Evolutionary conservation across 2,888 invertebrate species (phyloP), one percentile per base, ranked within the genome.

Genomic region (Scaptomyza reducta): DNA sequence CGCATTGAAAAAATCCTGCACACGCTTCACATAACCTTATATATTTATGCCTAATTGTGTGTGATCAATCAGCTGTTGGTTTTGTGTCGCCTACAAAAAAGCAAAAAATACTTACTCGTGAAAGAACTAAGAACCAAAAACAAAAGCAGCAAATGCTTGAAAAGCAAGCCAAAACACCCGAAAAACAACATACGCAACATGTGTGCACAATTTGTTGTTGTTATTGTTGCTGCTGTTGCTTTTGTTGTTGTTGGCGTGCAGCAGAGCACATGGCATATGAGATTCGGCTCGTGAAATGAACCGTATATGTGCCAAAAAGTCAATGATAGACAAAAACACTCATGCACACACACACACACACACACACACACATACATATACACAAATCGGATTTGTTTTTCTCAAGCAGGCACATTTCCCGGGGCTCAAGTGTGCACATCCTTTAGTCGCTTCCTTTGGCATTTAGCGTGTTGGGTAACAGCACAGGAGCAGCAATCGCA

Each of bases 341-440:
- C n/a, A n/a, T n/a, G n/a, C n/a, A n/a, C n/a, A n/a, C n/a, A n/a
- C n/a, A n/a, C n/a, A 35, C 11, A 44, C 11, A 35, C 22, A 42
- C 41, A 38, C 18, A 46, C 16, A 59, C 27, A 40, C 13, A 46
- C 22, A 35, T n/a, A 41, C 22, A 57, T 16, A 16, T 10, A 14
- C 7, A 44, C 14, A 33, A 61, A 57, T 72, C 6, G 10, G 9
- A 50, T 77, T 73, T 68, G 53, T 45, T 65, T 58, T 58, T 54
- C 40, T 40, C 70, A 63, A 57, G 70, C 53, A 62, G 44, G 53
- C 69, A 42, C 70, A 59, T 67, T 77, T 67, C 38, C 73, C 77
- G 56, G 44, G 31, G 29, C 74, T 81, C 77, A 79, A 79, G 84
- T 83, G 64, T 51, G 59, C 66, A 80, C 81, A 84, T 83, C 84